Percentiles rank a stretch among this genome's conserved stretches.
phyloP scores from a whole-genome alignment of 2,888 invertebrate genomes.

The Leptura quadrifasciata region DNA sequence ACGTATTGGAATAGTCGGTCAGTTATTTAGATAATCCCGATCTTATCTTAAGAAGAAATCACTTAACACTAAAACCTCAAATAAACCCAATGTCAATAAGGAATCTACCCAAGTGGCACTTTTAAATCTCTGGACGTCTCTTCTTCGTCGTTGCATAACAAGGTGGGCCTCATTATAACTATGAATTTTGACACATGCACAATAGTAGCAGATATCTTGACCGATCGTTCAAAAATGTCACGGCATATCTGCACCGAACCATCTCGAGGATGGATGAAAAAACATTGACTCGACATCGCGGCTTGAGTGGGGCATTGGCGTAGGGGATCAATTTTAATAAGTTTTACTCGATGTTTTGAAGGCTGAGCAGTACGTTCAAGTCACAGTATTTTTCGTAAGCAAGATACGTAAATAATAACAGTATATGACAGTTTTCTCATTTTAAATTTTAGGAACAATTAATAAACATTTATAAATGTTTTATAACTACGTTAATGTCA shows the following conservation, averaged over 20 bases:
- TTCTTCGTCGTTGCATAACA: conserved; percentile 44
- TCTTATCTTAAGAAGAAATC: conserved; percentile 49
- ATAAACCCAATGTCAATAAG: conserved; percentile 25
- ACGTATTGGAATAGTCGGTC: conserved; percentile 41
- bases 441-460: too few species aligned
- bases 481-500: too few species aligned
- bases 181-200: conserved; percentile 40
- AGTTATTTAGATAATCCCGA: conserved; percentile 44
- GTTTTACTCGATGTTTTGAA: background rate
- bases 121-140: conserved; percentile 17
- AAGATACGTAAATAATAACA: too few species aligned
- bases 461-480: too few species aligned
- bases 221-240: conserved; percentile 46
- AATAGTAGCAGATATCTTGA: conserved; percentile 45
- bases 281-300: conserved; percentile 26
- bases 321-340: background rate
- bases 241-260: conserved; percentile 36
- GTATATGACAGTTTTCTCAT: too few species aligned
- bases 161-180: conserved; percentile 42
- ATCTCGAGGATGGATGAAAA: conserved; percentile 30
- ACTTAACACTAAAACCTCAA: conserved; percentile 40
- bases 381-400: too few species aligned
- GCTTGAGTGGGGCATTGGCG: conserved; percentile 1
- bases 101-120: conserved; percentile 30
- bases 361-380: background rate